These are phyloP conservation scores for Polymixis lichenea DNA, from an alignment of 2,888 invertebrate species.

Conservation along the genomic window DNA sequence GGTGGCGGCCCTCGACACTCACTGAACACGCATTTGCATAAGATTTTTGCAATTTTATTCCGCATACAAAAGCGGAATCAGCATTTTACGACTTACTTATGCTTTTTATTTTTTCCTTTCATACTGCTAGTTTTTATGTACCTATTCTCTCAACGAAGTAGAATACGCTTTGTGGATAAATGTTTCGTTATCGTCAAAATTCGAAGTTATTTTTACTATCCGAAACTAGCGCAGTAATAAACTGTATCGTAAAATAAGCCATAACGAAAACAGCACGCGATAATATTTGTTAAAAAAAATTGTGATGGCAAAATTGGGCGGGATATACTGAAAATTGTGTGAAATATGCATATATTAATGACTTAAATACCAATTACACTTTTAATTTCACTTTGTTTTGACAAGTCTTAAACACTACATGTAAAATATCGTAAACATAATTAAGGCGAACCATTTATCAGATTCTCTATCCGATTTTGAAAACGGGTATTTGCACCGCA, in stretches of 20 bases:
- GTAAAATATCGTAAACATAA: not conserved
- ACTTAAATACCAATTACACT: too few species aligned
- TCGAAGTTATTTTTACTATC: conserved; percentile 60
- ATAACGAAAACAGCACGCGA: conserved; percentile 54
- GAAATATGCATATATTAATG: not conserved
- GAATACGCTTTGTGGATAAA: conserved; percentile 58
- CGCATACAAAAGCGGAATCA: conserved; percentile 68
- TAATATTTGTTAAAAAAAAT: conserved; percentile 60
- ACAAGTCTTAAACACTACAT: too few species aligned
- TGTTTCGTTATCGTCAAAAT: conserved; percentile 58
- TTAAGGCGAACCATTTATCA: not conserved
- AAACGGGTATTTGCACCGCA: conserved; percentile 45
- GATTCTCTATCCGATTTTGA: conserved; percentile 8
- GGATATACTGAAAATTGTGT: conserved; percentile 25
- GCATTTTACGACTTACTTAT: conserved; percentile 70
- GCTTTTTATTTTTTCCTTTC: conserved; percentile 56
- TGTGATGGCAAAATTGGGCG: conserved; percentile 35
- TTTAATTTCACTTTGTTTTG: too few species aligned
- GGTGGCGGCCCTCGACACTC: conserved; percentile 53
- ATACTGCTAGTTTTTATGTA: conserved; percentile 59
- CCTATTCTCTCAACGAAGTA: conserved; percentile 58
- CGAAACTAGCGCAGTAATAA: conserved; percentile 64
- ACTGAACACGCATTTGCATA: conserved; percentile 69
- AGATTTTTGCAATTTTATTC: conserved; percentile 71
- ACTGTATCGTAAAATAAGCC: conserved; percentile 64